Base-by-base conservation (phyloP, 2,113 vertebrate species). In the Erythrocercus mccallii region DNA sequence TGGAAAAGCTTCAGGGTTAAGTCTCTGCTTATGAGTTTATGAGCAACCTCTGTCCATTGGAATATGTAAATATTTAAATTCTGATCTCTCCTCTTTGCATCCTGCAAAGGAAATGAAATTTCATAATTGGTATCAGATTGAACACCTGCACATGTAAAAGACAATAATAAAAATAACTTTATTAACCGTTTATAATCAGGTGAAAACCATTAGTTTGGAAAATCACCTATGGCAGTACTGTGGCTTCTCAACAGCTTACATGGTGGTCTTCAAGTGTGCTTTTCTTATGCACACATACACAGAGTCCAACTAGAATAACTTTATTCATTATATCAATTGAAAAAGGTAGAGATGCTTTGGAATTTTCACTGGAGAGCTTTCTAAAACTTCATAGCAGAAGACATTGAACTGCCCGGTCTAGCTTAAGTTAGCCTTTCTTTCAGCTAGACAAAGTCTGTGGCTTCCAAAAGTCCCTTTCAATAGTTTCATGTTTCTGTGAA, bases 41-140 rank as follows among this genome's bases (percentile, higher is more conserved):
- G 33, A 83, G 48, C 47, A 61, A 23, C 27, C 8, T 77, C 69
- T 80, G 38, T 50, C 44, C 5, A 1, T 33, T 78, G 69, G 72
- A 74, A 81, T 48, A 35, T 47, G 20, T 27, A 27, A 45, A 38
- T 77, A 72, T 37, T 38, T 61, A 72, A 68, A 83, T 88, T 82
- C 45, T 31, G 20, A 70, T 84, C 0, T 0, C 33, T 88, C 13
- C 27, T 8, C 12, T 84, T 65, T 7, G 2, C 31, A 54, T 66
- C 38, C 25, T 5, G 0, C 27, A 71, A 73, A 84, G 83, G 40
- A 73, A 92, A 70, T 2, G 0, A 65, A 91, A 45, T 73, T 33
- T 81, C 77, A 73, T 81, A 38, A 40, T 33, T 71, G 38, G 28
- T 50, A 62, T 74, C 4, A 5, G 35, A 33, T 16, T 50, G 72